Conservation (phyloP, 2,797 vertebrate species). For the Diplodus puntazzo region DNA sequence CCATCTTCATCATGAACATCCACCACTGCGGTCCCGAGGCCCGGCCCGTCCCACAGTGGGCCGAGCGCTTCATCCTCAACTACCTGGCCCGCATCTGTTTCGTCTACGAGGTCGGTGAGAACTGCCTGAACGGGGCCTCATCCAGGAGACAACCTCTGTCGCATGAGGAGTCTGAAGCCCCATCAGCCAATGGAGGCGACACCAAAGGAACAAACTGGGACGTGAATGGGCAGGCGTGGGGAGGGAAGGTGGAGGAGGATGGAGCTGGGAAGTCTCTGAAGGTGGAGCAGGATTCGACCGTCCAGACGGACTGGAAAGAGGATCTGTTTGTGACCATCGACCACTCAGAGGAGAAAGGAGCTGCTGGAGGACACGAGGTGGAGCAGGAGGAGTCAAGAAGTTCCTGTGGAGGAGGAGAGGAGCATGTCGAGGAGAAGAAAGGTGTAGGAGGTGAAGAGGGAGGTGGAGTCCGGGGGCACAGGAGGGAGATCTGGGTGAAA, state of each 20-base stretch:
- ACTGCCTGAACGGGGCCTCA: constrained; percentile 67
- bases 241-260: constrained; percentile 29
- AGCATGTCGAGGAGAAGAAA: constrained; percentile 19
- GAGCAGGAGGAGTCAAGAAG: constrained; percentile 1
- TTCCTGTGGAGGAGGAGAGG: neutral
- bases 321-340: constrained; percentile 63
- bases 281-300: constrained; percentile 1
- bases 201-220: constrained; percentile 51
- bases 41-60: constrained; percentile 89
- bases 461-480: neutral
- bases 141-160: constrained; percentile 10
- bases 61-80: constrained; percentile 85
- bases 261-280: constrained; percentile 1
- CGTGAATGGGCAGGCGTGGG: constrained; percentile 54
- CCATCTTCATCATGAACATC: constrained; percentile 95
- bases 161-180: constrained; percentile 34
- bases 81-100: constrained; percentile 89
- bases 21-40: constrained; percentile 92
- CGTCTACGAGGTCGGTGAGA: constrained; percentile 87
- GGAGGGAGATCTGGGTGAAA: constrained; percentile 52
- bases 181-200: neutral
- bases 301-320: constrained; percentile 57
- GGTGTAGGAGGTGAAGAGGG: constrained; percentile 19
- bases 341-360: constrained; percentile 45
- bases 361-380: neutral